Base-by-base conservation (phyloP, 2,113 vertebrate genomes). In the Pagrus major region DNA sequence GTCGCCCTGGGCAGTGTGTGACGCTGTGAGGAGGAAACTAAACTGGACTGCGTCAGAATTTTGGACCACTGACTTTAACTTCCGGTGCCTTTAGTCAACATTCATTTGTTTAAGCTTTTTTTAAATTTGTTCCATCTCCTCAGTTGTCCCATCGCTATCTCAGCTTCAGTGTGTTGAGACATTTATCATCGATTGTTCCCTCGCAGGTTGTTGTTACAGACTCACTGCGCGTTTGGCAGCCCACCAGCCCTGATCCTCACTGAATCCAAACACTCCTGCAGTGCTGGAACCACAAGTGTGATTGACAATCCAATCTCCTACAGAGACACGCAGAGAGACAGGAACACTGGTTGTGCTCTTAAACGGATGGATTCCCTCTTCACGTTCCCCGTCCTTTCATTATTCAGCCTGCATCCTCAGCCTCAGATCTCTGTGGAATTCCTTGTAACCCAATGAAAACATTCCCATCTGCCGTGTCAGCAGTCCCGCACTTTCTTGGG, bases 381-480 rank as follows among this genome's bases (percentile, higher is more conserved):
- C 67, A 42, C 46, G 14, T 75, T 76, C 60, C 37, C 49, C n/a
- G 9, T 60, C 44, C 60, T 56, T 80, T 65, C 61, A 66, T 88
- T 81, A 71, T 82, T 84, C 78, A 61, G 66, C 64, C 80, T 51
- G 55, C 56, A 54, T 81, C 76, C 55, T 51, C 10, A n/a, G 56
- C 69, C 61, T 75, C 79, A 33, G 73, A 88, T 86, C 81, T 87
- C 84, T 35, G 70, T 35, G 75, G 84, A 91, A 90, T 90, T 84
- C 78, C 81, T 71, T 79, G 65, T 65, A 89, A 86, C 88, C 86
- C 75, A 90, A 88, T 86, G 85, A 89, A 91, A 92, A 87, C 91
- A 88, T 92, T 92, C 88, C 90, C 87, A 87, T 88, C 86, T 91
- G 89, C 88, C 21, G 2, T 84, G 81, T 93, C 88, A 93, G 91